Base-by-base conservation (phyloP, 2,113 vertebrate genomes). In the cat (Felis catus) region DNA sequence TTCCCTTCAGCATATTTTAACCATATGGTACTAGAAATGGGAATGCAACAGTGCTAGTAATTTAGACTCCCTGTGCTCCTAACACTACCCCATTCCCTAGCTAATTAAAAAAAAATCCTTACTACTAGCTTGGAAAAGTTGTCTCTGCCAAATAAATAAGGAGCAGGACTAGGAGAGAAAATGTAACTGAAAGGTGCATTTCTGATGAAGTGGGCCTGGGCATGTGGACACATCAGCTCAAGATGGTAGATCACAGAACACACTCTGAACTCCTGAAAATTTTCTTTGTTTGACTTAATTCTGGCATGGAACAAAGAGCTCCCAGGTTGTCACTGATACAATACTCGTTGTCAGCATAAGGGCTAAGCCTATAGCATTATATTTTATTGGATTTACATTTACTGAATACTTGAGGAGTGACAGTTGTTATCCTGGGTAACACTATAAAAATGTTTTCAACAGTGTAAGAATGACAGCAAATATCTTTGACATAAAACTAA, bases 11-110 rank as follows among this genome's bases (percentile, higher is more conserved):
- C 97, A 83, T 97, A 73, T 97, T 98, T 98, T 95, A 96, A 95
- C 94, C 98, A 96, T 97, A 95, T 98, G 97, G 95, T 63, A 76
- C 95, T 66, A 94, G 93, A 87, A 96, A 96, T 95, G 58, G 71
- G 51, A 93, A 71, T 48, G 76, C 76, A 86, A 61, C 45, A 45
- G n/a, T 68, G 78, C 74, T 96, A 79, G 96, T 97, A 91, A 98
- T 97, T 97, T 82, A 97, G 89, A 83, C 83, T 96, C 82, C 86
- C 71, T 19, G 9, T n/a, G 87, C 73, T 97, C 39, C 48, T 41
- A 91, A 25, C 25, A 93, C 79, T 87, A 65, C 70, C 45, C 27
- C 58, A 71, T 94, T 96, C 96, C 66, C 79, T 27, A 89, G 91
- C 51, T 95, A 80, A 83, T 95, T 95, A 89, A 79, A 51, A 92